Conservation (phyloP, 2,113 vertebrate genomes). For the Poeciliopsis turrubarensis region DNA sequence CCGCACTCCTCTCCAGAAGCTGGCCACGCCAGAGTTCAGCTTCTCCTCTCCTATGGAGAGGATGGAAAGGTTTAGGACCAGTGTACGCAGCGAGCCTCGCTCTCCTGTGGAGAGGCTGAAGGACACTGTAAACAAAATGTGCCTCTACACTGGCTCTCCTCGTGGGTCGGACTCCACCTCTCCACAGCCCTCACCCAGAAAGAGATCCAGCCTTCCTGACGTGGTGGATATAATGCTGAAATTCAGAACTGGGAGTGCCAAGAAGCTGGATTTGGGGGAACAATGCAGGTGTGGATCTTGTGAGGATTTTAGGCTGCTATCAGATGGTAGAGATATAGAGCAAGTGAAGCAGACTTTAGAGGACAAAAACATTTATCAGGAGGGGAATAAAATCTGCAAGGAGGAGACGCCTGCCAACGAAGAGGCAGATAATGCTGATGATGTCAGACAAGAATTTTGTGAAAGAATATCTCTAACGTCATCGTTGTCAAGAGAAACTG, state of each 20-base stretch:
- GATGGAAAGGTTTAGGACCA: conserved; percentile 68
- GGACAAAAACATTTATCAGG: background rate
- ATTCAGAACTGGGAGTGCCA: conserved; percentile 20
- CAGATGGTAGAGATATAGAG: background rate
- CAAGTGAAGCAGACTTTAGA: background rate
- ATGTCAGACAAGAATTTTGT: background rate
- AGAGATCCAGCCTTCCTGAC: conserved; percentile 73
- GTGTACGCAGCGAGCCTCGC: conserved; percentile 68
- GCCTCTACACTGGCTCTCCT: conserved; percentile 81
- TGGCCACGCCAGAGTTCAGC: conserved; percentile 79
- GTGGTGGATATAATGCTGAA: conserved; percentile 73
- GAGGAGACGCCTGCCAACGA: background rate
- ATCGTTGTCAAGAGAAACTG: conserved; percentile 52
- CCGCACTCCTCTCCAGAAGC: conserved; percentile 86
- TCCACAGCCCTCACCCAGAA: conserved; percentile 65
- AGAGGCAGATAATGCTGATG: conserved; percentile 17
- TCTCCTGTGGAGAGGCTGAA: conserved; percentile 86
- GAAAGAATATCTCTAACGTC: conserved; percentile 28
- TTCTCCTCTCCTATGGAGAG: conserved; percentile 71
- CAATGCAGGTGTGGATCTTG: background rate
- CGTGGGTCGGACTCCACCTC: conserved; percentile 61
- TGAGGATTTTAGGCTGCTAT: background rate
- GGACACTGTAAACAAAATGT: conserved; percentile 89
- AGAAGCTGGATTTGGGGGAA: conserved; percentile 46
- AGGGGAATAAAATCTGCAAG: background rate